Base-by-base conservation (phyloP, 2,797 vertebrate genomes). In the Odontamblyopus lacepedii region DNA sequence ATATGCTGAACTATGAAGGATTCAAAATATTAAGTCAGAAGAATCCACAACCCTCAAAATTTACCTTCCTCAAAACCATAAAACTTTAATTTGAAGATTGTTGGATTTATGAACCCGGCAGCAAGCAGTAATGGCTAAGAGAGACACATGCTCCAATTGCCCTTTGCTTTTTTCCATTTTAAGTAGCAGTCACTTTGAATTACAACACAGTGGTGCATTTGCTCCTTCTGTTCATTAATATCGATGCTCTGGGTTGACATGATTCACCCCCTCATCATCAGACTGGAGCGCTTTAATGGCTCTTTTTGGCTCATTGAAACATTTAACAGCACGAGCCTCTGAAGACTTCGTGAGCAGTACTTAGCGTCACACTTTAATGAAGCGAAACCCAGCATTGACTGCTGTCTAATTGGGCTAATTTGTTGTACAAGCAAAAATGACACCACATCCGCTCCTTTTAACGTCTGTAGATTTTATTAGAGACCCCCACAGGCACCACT, bases 201-300 rank as follows among this genome's bases (percentile, higher is more conserved):
- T 82, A 74, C 82, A 78, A 84, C 51, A 23, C n/a, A 67, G 65
- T 85, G 7, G 11, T 0, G 4, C 13, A 73, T 55, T 7, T 69
- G 50, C 69, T 64, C 72, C 18, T 63, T 53, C 71, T 76, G 78
- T 80, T 76, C 27, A 73, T 76, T 53, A 48, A 48, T 56, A 67
- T 84, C 48, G 30, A 50, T n/a, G 8, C 70, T 23, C 26, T 19
- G 63, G 7, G 27, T 70, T 76, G 50, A 73, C 60, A n/a, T 56
- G 11, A 41, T 79, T 63, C 56, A 59, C 71, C 38, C 72, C 55
- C 55, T 73, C 65, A 64, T 78, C 77, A 88, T 83, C 69, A 78
- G 55, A 67, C 9, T 66, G 57, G 35, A 85, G 50, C 63, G 68
- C 67, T 15, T 76, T 87, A 80, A 87, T 83, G 69, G 67, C 35